Evolutionary conservation across 2,888 invertebrate genomes (phyloP).

Genomic region (Tridacna gigas): DNA sequence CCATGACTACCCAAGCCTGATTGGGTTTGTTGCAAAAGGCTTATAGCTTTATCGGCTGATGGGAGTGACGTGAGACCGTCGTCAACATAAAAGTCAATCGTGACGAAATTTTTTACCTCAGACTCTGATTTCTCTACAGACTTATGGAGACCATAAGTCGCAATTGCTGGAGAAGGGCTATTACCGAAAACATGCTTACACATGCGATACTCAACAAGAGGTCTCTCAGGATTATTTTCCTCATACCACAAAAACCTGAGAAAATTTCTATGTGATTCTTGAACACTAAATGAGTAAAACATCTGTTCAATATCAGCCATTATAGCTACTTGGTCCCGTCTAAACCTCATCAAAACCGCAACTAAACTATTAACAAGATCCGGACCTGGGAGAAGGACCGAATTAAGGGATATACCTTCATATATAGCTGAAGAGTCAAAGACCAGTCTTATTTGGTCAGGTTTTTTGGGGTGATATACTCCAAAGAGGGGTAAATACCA

Average conservation of each 20-base stretch:
- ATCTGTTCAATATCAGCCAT: background rate
- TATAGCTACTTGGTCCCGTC: background rate
- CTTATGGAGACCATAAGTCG: background rate
- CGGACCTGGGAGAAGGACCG: slow-evolving; percentile 45
- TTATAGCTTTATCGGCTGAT: background rate
- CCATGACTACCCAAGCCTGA: background rate
- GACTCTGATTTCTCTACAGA: background rate
- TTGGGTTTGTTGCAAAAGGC: background rate
- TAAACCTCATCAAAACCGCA: background rate
- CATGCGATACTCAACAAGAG: background rate
- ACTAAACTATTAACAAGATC: background rate
- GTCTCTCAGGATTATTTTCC: background rate
- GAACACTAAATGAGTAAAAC: background rate
- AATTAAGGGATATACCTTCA: slow-evolving; percentile 58
- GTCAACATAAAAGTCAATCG: background rate
- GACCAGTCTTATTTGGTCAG: slow-evolving; percentile 47
- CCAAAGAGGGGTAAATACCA: no score
- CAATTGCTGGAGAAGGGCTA: background rate
- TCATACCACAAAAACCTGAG: background rate
- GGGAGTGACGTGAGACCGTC: no score
- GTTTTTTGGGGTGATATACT: slow-evolving; percentile 19
- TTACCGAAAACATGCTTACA: background rate
- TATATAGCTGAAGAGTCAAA: slow-evolving; percentile 61
- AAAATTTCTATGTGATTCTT: background rate
- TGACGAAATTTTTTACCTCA: background rate